phyloP scores from a whole-genome alignment of 2,797 vertebrate species.

The Danio albolineatus region DNA sequence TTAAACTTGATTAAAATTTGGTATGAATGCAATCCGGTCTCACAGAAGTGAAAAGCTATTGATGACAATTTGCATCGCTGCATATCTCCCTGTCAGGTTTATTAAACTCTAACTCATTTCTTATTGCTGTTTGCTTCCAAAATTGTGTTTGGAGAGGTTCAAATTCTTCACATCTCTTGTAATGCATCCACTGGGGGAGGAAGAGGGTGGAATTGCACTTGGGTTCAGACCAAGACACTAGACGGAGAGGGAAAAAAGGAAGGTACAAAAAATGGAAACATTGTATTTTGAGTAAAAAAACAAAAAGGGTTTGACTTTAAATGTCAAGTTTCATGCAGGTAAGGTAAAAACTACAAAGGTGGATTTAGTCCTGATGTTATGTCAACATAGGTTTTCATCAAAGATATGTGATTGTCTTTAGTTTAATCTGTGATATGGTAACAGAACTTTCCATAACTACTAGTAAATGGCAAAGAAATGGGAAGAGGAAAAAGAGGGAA shows the following conservation, averaged over 20 bases:
- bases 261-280: neutral
- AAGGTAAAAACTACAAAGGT: neutral
- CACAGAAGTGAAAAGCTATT: neutral
- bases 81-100: neutral
- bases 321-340: neutral
- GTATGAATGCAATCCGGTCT: neutral
- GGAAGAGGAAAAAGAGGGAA: too few relatives aligned
- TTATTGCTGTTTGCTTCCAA: neutral
- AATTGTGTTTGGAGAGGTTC: neutral
- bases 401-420: conserved; percentile 6
- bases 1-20: neutral
- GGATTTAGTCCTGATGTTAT: conserved; percentile 33
- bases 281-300: neutral
- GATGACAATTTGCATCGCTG: neutral
- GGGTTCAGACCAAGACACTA: neutral
- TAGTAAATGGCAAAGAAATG: conserved; percentile 1
- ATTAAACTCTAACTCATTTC: neutral
- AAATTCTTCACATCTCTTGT: neutral
- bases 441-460: conserved; percentile 24
- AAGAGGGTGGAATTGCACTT: neutral
- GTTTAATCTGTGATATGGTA: conserved; percentile 27
- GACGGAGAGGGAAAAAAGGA: neutral
- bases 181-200: neutral
- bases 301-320: neutral
- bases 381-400: conserved; percentile 27